A percentile compares a stretch with the other conserved stretches of the same genome.
Evolutionary conservation across 1,140 invertebrate genomes (phyloP).

Genomic region (Philopotamus ludificatus): DNA sequence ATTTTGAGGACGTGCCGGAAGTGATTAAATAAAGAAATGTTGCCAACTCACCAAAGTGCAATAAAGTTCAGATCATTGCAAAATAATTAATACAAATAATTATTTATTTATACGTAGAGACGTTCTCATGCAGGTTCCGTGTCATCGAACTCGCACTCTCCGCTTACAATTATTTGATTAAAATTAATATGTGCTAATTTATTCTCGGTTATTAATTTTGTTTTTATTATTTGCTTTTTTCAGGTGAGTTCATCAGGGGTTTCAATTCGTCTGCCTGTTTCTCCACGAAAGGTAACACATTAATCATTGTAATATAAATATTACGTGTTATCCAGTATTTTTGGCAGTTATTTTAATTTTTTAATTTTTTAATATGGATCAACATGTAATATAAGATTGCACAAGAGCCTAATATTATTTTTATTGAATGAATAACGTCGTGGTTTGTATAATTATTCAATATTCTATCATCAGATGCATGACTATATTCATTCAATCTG

Average conservation of each 20-base stretch:
- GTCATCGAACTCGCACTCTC: too few species aligned
- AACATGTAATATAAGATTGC: constrained; percentile 19
- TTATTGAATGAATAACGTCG: too few species aligned
- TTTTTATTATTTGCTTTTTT: constrained; percentile 17
- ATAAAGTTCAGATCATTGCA: background rate
- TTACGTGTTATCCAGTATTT: constrained; percentile 16
- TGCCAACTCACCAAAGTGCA: too few species aligned
- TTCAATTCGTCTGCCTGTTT: constrained; percentile 42
- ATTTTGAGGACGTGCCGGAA: constrained; percentile 26
- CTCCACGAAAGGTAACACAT: constrained; percentile 41
- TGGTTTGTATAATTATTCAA: too few species aligned
- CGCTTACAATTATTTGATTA: too few species aligned
- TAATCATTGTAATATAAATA: constrained; percentile 28
- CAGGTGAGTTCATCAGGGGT: constrained; percentile 42
- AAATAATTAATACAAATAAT: background rate
- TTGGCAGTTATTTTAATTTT: background rate
- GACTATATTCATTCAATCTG: too few species aligned
- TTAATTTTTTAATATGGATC: background rate
- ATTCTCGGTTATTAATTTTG: background rate
- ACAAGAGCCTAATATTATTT: too few species aligned
- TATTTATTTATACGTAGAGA: background rate
- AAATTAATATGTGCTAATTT: constrained; percentile 4
- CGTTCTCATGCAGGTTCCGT: too few species aligned
- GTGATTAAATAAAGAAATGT: constrained; percentile 38
- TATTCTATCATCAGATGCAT: too few species aligned